Evolutionary conservation across 1,140 invertebrate genomes (phyloP).

Genomic region (Monochamus saltuarius): DNA sequence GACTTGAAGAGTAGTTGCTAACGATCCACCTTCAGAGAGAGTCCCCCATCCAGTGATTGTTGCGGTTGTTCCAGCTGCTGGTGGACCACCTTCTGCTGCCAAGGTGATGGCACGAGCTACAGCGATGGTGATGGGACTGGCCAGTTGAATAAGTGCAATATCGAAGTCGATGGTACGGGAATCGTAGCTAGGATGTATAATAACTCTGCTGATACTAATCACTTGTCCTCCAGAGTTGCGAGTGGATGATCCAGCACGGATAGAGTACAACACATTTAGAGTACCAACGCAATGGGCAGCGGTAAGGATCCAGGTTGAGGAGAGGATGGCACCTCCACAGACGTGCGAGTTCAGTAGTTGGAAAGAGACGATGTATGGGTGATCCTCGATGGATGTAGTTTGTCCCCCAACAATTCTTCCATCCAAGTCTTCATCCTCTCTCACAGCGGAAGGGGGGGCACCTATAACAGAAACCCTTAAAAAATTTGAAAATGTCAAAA

Average conservation of each 20-base stretch:
- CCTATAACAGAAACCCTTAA: too few relatives aligned
- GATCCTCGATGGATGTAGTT: slow-evolving; percentile 52
- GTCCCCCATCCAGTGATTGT: slow-evolving; percentile 41
- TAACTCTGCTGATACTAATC: neutral
- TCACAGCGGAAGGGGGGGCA: too few relatives aligned
- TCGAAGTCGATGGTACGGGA: slow-evolving; percentile 46
- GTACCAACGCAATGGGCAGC: slow-evolving; percentile 23
- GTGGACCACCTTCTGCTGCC: slow-evolving; percentile 14
- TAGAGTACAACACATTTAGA: neutral
- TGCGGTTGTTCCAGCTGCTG: slow-evolving; percentile 5
- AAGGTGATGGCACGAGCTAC: neutral
- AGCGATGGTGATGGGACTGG: neutral
- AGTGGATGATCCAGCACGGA: slow-evolving; percentile 5
- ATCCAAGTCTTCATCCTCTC: too few relatives aligned
- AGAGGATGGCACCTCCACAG: slow-evolving; percentile 32
- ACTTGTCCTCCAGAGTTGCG: neutral
- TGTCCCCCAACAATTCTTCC: slow-evolving; percentile 55
- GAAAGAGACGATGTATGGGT: slow-evolving; percentile 59
- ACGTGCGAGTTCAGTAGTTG: slow-evolving; percentile 16
- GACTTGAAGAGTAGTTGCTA: slow-evolving; percentile 7
- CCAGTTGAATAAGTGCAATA: slow-evolving; percentile 44
- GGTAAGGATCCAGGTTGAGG: slow-evolving; percentile 12
- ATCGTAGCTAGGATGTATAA: slow-evolving; percentile 43
- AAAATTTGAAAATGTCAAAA: too few relatives aligned
- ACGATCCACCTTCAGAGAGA: slow-evolving; percentile 19